Percentiles rank a stretch among this genome's conserved stretches.
These are phyloP conservation scores for Corythaixoides concolor DNA, from an alignment of 2,113 vertebrate genomes.

Conservation along the genomic window DNA sequence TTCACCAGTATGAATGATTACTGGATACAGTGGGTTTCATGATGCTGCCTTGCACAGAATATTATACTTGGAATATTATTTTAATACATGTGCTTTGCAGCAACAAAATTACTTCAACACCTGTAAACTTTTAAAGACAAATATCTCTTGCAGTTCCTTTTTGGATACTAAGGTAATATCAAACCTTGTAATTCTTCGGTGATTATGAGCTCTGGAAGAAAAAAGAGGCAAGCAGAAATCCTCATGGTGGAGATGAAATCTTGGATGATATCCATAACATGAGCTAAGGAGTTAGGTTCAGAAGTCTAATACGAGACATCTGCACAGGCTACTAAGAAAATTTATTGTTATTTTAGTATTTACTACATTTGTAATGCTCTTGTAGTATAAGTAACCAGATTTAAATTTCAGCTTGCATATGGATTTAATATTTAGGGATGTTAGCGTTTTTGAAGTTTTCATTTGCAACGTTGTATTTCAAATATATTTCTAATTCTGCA, in stretches of 20 bases:
- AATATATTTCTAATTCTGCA: background rate
- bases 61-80: background rate
- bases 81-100: background rate
- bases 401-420: background rate
- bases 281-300: background rate
- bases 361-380: constrained; percentile 24
- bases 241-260: background rate
- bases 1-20: background rate
- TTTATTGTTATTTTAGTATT: constrained; percentile 51
- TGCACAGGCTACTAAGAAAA: constrained; percentile 29
- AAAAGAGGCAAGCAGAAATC: constrained; percentile 7
- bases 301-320: constrained; percentile 49
- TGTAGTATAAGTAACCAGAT: background rate
- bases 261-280: background rate
- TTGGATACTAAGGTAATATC: background rate
- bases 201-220: constrained; percentile 15
- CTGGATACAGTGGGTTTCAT: background rate
- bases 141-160: background rate
- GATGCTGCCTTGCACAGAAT: background rate
- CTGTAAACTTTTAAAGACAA: constrained; percentile 5
- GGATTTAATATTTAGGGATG: background rate
- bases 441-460: background rate
- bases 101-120: background rate
- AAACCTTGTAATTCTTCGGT: constrained; percentile 16
- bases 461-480: background rate